Conservation (phyloP, 2,888 invertebrate species). For the Phalangium opilio region DNA sequence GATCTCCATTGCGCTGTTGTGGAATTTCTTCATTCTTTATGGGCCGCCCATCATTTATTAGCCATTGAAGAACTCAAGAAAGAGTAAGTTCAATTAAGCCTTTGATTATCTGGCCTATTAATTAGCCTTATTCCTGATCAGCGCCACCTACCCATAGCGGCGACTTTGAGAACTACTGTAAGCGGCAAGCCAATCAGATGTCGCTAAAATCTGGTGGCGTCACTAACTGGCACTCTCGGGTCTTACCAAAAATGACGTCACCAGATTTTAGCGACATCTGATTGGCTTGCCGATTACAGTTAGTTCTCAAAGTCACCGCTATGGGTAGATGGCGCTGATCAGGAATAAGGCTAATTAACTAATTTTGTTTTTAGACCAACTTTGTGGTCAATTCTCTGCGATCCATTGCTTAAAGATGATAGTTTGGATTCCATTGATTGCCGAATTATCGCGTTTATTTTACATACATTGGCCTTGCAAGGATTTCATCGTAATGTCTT, state of each 20-base stretch:
- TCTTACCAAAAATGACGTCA: too few species aligned
- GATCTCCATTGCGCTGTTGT: constrained; percentile 30
- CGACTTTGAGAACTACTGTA: too few species aligned
- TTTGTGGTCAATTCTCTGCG: constrained; percentile 12
- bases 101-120: background rate
- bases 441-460: constrained; percentile 13
- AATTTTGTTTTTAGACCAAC: constrained; percentile 6
- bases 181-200: too few species aligned
- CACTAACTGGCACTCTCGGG: too few species aligned
- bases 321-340: too few species aligned
- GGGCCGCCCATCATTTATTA: constrained; percentile 30
- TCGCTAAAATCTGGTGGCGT: too few species aligned
- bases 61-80: constrained; percentile 30
- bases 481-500: constrained; percentile 8
- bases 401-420: constrained; percentile 4
- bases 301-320: too few species aligned
- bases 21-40: constrained; percentile 31
- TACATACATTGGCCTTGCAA: constrained; percentile 14
- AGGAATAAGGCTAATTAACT: too few species aligned
- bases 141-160: too few species aligned
- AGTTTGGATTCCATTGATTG: constrained; percentile 4
- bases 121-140: too few species aligned
- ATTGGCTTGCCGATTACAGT: too few species aligned
- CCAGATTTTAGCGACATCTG: too few species aligned
- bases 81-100: constrained; percentile 21